Base-by-base conservation (phyloP, 2,113 vertebrate species). In the Tenrec ecaudatus region DNA sequence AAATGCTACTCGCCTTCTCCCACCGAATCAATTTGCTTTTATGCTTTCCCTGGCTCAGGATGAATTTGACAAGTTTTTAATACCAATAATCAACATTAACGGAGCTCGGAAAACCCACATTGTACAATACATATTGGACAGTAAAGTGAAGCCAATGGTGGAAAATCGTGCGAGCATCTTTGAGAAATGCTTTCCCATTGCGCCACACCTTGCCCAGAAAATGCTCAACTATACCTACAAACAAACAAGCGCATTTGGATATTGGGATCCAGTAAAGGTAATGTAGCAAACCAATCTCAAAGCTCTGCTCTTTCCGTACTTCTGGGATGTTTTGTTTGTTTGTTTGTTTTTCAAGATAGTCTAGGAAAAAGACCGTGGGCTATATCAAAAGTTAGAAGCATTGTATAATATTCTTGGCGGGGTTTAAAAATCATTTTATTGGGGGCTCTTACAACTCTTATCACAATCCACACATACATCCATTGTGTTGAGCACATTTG, bases 251-350 rank as follows among this genome's bases (percentile, higher is more conserved):
- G 95, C 98, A 60, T 99, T 99, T 69, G 99, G 99, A 40, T 98
- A 97, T 86, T 98, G 98, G 98, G 99, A 99, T 96, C 99, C 99
- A 60, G 69, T 99, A 84, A 98, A 98, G 99, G 99, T 99, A 97
- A 97, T 82, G 3, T 94, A 95, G 27, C 66, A 90, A 77, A 92
- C 69, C 12, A n/a, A 27, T 31, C 60, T 79, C 81, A 92, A 85
- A 83, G 27, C 76, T 22, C 75, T 69, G n/a, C 82, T 78, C 15
- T 75, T 83, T n/a, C 29, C 57, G 6, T 71, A 8, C 69, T 73
- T 73, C 31, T 31, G 23, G 60, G 60, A 53, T 60, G 10, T 69
- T 76, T 73, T 79, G 1, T 69, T 23, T 87, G 1, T 69, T 23
- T 87, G 2, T 77, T 75, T 68, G 71, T 66, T 43, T 58, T 86